Base-by-base conservation (phyloP, 2,888 invertebrate species). In the Brachyptera risi region DNA sequence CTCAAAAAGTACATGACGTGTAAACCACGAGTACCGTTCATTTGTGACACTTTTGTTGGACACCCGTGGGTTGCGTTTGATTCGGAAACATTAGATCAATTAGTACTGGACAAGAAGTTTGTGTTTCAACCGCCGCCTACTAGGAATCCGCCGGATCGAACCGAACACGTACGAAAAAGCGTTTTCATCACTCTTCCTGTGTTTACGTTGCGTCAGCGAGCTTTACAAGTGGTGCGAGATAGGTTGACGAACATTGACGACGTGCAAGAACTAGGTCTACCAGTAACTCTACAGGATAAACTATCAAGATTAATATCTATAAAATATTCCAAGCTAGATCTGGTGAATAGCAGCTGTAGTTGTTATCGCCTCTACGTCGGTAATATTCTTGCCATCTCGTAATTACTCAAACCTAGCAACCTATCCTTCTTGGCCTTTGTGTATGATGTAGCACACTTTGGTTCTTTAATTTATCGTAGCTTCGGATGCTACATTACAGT, bases 21-120 rank as follows among this genome's bases (percentile, higher is more conserved):
- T 21, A 24, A 23, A n/a, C 3, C 19, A 1, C 4, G n/a, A 4
- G 11, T 9, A 19, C 1, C 23, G 1, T 47, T 47, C 24, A 47
- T 11, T 5, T 21, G 21, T 23, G 19, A 35, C 4, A 54, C 54
- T 3, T 54, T 19, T 19, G 35, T 54, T 1, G 54, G 54, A 19
- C 54, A 54, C 23, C 54, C 54, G 4, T 54, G 54, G 54, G n/a
- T 54, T 9, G 54, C 54, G 13, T 15, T 54, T 9, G 37, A 37
- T 19, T 3, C 19, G 3, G n/a, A 19, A 19, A 19, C 37, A 3
- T 13, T 19, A 9, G 54, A 35, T 1, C 54, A 35, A 19, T 37
- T 35, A 17, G 19, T 21, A 4, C 17, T 54, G 11, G 19, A 54
- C 9, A 17, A 17, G n/a, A 7, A 37, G 9, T 54, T 21, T 37